Evolutionary conservation across 2,888 invertebrate species (phyloP), one percentile per base, ranked within the genome.

Genomic region (Tortricodes alternella): DNA sequence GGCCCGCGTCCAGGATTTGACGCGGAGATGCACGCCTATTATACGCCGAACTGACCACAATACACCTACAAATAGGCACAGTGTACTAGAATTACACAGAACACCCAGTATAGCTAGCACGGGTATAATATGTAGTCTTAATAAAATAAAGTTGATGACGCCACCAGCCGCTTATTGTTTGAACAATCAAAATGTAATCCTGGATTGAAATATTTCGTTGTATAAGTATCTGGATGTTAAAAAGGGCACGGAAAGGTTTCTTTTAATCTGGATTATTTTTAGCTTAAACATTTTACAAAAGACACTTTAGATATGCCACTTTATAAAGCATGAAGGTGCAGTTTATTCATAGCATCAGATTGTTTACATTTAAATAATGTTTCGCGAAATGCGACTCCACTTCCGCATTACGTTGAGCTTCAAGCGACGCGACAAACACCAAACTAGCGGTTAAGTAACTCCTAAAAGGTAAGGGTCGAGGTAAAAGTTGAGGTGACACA

Each of bases 11-110:
- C 72, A 78, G 86, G 84, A 85, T 87, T 86, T 83, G 80, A 82
- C 78, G 79, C 71, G 63, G 75, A 78, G 80, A 80, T 78, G 80
- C 76, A 75, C 80, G 68, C 67, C 76, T 73, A 80, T 81, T 80
- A 76, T 81, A 29, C 37, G 49, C 29, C 34, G 23, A 53, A 23
- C 46, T 46, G 46, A 51, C 51, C 41, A 32, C 15, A 13, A 11
- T 23, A 32, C 39, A 39, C 9, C 15, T 9, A 51, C 32, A 34
- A n/a, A 8, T 21, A 19, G 61, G 23, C 73, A 70, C 73, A 70
- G 76, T 74, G 66, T 66, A 60, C 67, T 38, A 39, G 21, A 23
- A 41, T n/a, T n/a, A 29, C 23, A 32, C 3, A 46, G 41, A 60
- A 60, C 48, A 57, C 60, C 46, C 37, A 21, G 15, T 29, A 38